Percentiles rank a stretch among this genome's conserved stretches.
These are phyloP conservation scores for Cheilosia urbana DNA, from an alignment of 2,888 invertebrate genomes.

Conservation along the genomic window DNA sequence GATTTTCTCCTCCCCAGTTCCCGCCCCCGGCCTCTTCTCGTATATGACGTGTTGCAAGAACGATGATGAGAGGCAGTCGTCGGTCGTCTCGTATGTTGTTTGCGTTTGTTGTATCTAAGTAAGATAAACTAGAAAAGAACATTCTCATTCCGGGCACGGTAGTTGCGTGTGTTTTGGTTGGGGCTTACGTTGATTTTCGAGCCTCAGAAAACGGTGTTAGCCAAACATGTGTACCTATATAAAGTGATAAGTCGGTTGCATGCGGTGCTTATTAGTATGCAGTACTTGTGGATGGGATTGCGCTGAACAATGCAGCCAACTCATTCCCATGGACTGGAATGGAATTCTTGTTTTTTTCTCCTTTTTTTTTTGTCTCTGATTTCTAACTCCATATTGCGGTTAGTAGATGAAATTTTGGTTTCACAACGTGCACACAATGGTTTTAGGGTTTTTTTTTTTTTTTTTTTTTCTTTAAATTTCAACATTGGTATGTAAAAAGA, in stretches of 20 bases:
- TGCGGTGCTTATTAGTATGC: constrained; percentile 52
- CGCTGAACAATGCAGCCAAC: constrained; percentile 44
- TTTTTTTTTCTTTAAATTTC: constrained; percentile 3
- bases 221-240: constrained; percentile 33
- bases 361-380: not conserved
- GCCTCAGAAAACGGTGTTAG: constrained; percentile 30
- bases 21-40: not conserved
- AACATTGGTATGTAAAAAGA: not conserved
- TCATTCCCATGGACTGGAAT: constrained; percentile 48
- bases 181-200: constrained; percentile 10
- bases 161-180: constrained; percentile 6
- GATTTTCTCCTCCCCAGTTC: not conserved
- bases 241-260: constrained; percentile 33
- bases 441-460: too few species aligned
- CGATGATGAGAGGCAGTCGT: constrained; percentile 1
- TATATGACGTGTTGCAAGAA: not conserved
- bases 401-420: constrained; percentile 36
- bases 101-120: constrained; percentile 3
- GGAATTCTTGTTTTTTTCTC: not conserved
- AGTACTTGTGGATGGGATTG: constrained; percentile 47
- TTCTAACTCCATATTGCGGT: constrained; percentile 15
- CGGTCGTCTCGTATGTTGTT: too few species aligned
- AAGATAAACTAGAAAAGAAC: constrained; percentile 13
- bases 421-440: constrained; percentile 8
- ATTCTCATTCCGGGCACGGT: constrained; percentile 52